A percentile compares a stretch with the other conserved stretches of the same genome.
Conservation (phyloP, 2,888 invertebrate species). For the Ochropacha duplaris region DNA sequence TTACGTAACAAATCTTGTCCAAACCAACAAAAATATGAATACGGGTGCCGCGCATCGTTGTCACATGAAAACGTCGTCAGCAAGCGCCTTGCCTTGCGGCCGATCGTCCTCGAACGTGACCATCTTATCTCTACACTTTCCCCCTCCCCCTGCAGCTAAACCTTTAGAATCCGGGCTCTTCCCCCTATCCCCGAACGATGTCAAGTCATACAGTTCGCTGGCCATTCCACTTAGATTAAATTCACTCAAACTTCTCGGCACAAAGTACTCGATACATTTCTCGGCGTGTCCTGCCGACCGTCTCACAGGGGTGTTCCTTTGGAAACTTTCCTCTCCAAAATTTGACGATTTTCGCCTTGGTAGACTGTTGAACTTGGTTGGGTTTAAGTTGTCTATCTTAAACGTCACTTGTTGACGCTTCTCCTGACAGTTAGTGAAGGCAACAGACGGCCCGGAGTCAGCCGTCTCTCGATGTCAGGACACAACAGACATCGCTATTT, state of each 20-base stretch:
- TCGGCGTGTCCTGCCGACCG: slow-evolving; percentile 85
- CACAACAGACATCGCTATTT: slow-evolving; percentile 75
- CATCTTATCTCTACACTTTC: slow-evolving; percentile 85
- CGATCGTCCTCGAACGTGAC: slow-evolving; percentile 91
- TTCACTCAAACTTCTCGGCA: slow-evolving; percentile 92
- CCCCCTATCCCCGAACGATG: slow-evolving; percentile 6
- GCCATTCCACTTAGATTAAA: slow-evolving; percentile 88
- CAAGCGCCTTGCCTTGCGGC: slow-evolving; percentile 68
- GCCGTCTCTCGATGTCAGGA: slow-evolving; percentile 82
- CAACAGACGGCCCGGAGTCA: slow-evolving; percentile 58
- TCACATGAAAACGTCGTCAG: slow-evolving; percentile 93
- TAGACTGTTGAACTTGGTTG: slow-evolving; percentile 81
- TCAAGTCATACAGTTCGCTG: slow-evolving; percentile 41
- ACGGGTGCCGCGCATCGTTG: slow-evolving; percentile 38
- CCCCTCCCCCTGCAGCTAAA: slow-evolving; percentile 35
- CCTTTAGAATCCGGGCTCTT: slow-evolving; percentile 2
- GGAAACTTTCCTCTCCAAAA: slow-evolving; percentile 78
- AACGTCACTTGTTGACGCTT: slow-evolving; percentile 62
- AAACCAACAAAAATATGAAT: slow-evolving; percentile 48
- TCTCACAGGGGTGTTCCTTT: slow-evolving; percentile 85
- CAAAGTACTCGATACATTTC: slow-evolving; percentile 90
- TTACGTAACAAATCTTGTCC: slow-evolving; percentile 64
- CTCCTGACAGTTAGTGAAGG: slow-evolving; percentile 31
- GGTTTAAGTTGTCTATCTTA: slow-evolving; percentile 65
- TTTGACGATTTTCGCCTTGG: slow-evolving; percentile 74